Evolutionary conservation across 37 sponge, comb jelly and placozoan species (phyloP).

Genomic region (Agelas oroides): DNA sequence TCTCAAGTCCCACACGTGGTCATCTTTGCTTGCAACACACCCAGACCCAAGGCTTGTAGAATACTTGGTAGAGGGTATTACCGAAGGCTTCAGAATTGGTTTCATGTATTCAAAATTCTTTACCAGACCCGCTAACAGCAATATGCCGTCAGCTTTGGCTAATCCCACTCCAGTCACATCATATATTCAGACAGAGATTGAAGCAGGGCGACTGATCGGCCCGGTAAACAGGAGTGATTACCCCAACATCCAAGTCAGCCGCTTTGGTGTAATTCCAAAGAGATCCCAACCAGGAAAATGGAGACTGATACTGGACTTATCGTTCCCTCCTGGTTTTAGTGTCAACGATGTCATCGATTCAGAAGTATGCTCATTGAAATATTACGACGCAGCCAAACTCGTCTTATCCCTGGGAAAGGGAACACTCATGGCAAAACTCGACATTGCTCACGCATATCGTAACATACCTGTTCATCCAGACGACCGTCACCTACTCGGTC

Average conservation of each 20-base stretch:
- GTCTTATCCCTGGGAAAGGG: neutral
- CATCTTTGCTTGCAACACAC: too few species aligned
- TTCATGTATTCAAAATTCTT: too few species aligned
- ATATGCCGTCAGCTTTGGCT: neutral
- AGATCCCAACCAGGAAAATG: slow-evolving; percentile 4
- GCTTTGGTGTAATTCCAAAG: slow-evolving; percentile 35
- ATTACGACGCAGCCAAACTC: neutral
- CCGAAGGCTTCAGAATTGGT: too few species aligned
- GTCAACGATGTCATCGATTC: slow-evolving; percentile 2
- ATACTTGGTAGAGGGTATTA: too few species aligned
- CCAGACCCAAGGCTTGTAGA: too few species aligned
- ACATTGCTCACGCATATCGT: neutral
- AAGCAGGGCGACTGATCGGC: neutral
- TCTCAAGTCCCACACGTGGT: too few species aligned
- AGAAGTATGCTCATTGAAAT: neutral
- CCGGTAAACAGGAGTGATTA: neutral
- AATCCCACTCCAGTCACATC: neutral
- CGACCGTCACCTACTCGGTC: neutral
- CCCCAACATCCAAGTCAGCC: neutral
- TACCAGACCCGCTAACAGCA: too few species aligned
- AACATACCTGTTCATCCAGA: slow-evolving; percentile 1
- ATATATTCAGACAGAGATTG: neutral
- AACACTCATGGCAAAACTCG: slow-evolving; percentile 11
- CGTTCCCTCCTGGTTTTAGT: slow-evolving; percentile 1
- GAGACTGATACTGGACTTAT: slow-evolving; percentile 4